Percentiles rank a stretch among this genome's conserved stretches.
phyloP scores from a whole-genome alignment of 2,888 invertebrate species.

The Plusia festucae region DNA sequence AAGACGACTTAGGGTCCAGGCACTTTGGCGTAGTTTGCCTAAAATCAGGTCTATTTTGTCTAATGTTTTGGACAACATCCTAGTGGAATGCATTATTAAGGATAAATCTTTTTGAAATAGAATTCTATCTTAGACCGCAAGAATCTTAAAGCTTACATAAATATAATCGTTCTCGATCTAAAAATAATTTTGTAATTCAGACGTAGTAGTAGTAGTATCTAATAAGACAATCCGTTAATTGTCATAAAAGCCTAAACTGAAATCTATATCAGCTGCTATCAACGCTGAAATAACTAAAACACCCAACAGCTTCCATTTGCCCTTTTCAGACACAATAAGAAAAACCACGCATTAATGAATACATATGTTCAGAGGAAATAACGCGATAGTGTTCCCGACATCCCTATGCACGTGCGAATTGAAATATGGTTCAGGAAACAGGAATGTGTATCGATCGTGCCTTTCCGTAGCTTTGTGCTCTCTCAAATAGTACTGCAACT shows the following conservation, averaged over 20 bases:
- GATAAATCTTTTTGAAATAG: no score
- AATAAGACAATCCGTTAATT: no score
- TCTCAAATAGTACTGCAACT: conserved; percentile 30
- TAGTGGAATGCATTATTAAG: no score
- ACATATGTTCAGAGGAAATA: conserved; percentile 44
- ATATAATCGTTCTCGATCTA: no score
- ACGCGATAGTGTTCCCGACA: conserved; percentile 21
- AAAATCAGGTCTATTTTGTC: background rate
- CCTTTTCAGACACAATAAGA: background rate
- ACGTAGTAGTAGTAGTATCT: no score
- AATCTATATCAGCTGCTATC: background rate
- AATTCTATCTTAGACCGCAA: no score
- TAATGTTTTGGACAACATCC: no score
- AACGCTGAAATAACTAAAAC: background rate
- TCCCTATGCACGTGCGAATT: conserved; percentile 19
- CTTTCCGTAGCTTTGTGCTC: conserved; percentile 18
- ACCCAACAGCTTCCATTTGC: background rate
- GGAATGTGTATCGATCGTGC: conserved; percentile 52
- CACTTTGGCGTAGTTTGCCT: background rate
- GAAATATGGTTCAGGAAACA: conserved; percentile 50
- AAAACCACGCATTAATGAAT: background rate
- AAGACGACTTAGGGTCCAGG: background rate
- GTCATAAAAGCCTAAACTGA: no score
- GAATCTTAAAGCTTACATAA: no score
- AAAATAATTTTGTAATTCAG: no score